Evolutionary conservation across 1,140 invertebrate genomes (phyloP).

Genomic region (Rhizoglyphus robini): DNA sequence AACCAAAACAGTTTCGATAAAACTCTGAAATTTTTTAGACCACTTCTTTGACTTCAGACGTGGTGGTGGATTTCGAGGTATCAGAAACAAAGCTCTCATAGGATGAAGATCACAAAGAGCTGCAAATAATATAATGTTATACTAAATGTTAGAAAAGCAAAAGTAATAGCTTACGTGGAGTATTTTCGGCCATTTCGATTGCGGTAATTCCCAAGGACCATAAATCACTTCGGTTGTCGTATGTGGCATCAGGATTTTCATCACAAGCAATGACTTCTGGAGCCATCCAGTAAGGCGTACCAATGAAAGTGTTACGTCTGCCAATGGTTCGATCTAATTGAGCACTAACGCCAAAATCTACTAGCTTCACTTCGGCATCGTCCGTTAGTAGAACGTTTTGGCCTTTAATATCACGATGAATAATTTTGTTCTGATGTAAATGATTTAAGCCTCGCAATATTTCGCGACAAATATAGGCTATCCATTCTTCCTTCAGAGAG

Average conservation of each 20-base stretch:
- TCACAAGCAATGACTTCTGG: conserved; percentile 97
- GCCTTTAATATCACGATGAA: conserved; percentile 99
- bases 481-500: conserved; percentile 98
- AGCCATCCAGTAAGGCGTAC: conserved; percentile 90
- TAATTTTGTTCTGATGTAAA: conserved; percentile 96
- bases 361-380: conserved; percentile 98
- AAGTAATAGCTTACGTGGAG: conserved; percentile 62
- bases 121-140: conserved; percentile 27
- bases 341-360: conserved; percentile 99
- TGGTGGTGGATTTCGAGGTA: conserved; percentile 92
- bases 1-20: conserved; percentile 73
- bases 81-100: conserved; percentile 95
- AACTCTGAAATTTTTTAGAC: conserved; percentile 78
- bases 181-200: conserved; percentile 99
- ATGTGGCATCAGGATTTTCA: conserved; percentile 98
- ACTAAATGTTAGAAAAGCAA: conserved; percentile 13
- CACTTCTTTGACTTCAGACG: conserved; percentile 96
- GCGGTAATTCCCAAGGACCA: conserved; percentile 59
- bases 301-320: conserved; percentile 96
- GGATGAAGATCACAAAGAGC: conserved; percentile 84
- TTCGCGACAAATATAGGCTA: conserved; percentile 96
- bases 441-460: conserved; percentile 86
- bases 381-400: conserved; percentile 99
- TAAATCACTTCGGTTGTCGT: conserved; percentile 66
- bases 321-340: conserved; percentile 98